Evolutionary conservation across 2,888 invertebrate species (phyloP), one percentile per base, ranked within the genome.

Genomic region (Steinernema hermaphroditum): DNA sequence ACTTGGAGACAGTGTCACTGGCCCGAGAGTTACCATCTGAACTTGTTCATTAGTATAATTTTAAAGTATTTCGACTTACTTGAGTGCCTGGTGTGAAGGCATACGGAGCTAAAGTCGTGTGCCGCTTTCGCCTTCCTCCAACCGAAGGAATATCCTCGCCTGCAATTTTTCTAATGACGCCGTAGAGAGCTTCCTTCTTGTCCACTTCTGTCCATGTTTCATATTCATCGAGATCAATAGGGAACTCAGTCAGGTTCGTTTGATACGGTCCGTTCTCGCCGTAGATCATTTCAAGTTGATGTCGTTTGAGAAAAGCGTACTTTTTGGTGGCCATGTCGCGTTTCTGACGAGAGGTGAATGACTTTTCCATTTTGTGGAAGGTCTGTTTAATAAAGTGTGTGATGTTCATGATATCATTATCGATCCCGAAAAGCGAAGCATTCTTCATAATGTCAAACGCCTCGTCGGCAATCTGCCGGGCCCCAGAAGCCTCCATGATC

Each of bases 401-500:
- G 71, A 81, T 76, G 69, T 77, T 78, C 16, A 76, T 69, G n/a
- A 81, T 50, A 54, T 81, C 81, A 44, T 75, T 75, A 46, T 76
- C 79, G 9, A 81, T 29, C 24, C 79, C 80, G 29, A 50, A 32
- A 6, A 71, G 8, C 12, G 14, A 22, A 12, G 73, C 62, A 16
- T 72, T 74, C 43, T 72, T 50, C 43, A 46, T 46, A 46, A 46
- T 46, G 46, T 46, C 46, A 62, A 81, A 70, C 0, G 82, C 80
- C 43, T 80, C 81, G 41, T 82, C 80, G 9, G 82, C 82, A 14
- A 80, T 80, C 27, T 76, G 73, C 57, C 80, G 46, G 32, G 75
- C 75, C 24, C 80, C 80, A 24, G 80, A 77, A 12, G 78, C 76
- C 70, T 82, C 81, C 80, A 82, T 80, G 19, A 82, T 74, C n/a